A percentile compares a stretch with the other conserved stretches of the same genome.
These are phyloP conservation scores for Cyphomyrus discorhynchus DNA, from an alignment of 2,113 vertebrate genomes.

Conservation along the genomic window DNA sequence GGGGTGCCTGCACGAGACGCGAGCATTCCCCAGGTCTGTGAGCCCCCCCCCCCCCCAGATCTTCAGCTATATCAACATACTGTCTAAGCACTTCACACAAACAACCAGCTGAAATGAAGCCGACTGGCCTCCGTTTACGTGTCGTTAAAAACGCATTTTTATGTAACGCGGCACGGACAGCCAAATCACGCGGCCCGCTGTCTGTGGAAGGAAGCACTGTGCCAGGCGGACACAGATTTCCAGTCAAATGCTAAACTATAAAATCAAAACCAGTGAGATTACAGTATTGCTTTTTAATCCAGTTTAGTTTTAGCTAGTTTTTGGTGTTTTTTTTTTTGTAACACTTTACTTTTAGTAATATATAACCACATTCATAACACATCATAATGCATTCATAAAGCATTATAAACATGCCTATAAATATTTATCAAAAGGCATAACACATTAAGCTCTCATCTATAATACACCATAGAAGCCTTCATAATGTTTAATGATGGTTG, in stretches of 20 bases:
- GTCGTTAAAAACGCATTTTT: background rate
- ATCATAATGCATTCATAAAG: too few species aligned
- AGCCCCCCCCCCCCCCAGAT: background rate
- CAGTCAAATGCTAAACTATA: background rate
- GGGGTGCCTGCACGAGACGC: background rate
- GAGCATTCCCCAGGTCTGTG: background rate
- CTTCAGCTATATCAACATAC: background rate
- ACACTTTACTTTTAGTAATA: background rate
- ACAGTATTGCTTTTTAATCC: background rate
- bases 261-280: background rate
- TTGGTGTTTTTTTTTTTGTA: background rate
- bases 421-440: too few species aligned
- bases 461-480: too few species aligned
- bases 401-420: too few species aligned
- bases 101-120: background rate
- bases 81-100: background rate
- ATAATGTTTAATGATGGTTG: background rate
- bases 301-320: background rate
- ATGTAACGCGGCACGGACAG: background rate
- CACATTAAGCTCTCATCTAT: too few species aligned
- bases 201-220: background rate
- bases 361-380: too few species aligned
- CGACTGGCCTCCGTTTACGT: background rate
- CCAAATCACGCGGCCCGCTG: background rate
- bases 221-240: background rate